phyloP scores from a whole-genome alignment of 92 coral and sea anemone genomes.

The Virgularia gustaviana region DNA sequence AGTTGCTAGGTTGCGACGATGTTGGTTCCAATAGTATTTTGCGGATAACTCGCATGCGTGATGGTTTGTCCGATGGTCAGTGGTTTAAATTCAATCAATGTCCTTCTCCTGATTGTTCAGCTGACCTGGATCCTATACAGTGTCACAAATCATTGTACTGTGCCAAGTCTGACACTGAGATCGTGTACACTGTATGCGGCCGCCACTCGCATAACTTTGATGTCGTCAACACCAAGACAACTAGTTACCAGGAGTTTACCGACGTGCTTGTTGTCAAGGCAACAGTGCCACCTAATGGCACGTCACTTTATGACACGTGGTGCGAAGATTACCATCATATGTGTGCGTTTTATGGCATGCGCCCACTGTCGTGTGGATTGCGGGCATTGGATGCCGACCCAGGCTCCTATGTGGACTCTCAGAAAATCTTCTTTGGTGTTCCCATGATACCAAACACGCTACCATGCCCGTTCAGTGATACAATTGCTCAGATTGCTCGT shows the following conservation, averaged over 20 bases:
- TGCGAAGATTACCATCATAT: conserved; percentile 29
- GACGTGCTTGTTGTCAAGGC: conserved; percentile 16
- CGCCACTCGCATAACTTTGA: conserved; percentile 25
- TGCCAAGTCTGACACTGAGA: not conserved
- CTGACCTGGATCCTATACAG: not conserved
- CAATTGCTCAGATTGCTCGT: conserved; percentile 26
- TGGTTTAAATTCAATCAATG: not conserved
- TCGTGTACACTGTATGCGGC: conserved; percentile 46
- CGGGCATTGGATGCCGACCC: not conserved
- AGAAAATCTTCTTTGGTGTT: conserved; percentile 8
- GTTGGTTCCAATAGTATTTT: not conserved
- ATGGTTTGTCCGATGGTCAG: not conserved
- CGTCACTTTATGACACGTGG: conserved; percentile 27
- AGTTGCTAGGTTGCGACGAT: not conserved
- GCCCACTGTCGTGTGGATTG: conserved; percentile 9
- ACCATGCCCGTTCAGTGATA: conserved; percentile 14
- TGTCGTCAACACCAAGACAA: conserved; percentile 3
- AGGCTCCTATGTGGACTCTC: not conserved
- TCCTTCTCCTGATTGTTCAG: not conserved
- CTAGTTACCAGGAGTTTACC: not conserved
- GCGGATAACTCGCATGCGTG: not conserved
- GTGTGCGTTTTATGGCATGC: conserved; percentile 10
- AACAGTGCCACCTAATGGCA: not conserved
- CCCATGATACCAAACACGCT: not conserved
- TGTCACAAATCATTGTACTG: conserved; percentile 50